A percentile compares a stretch with the other conserved stretches of the same genome.
phyloP scores from a whole-genome alignment of 2,113 vertebrate genomes.

The Tyrannus savana region DNA sequence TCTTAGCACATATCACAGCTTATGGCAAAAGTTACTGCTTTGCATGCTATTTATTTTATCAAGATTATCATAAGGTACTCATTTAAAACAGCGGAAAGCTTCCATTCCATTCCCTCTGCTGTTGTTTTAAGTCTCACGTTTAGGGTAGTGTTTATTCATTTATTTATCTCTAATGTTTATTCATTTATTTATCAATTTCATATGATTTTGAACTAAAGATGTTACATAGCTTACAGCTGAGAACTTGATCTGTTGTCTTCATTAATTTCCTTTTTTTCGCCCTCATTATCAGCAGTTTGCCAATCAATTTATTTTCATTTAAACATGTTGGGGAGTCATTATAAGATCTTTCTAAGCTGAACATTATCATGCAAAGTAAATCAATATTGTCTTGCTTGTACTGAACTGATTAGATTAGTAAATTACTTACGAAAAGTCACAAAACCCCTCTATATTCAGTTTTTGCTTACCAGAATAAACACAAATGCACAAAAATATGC shows the following conservation, averaged over 20 bases:
- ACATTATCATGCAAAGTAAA: neutral
- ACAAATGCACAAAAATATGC: neutral
- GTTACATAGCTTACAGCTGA: neutral
- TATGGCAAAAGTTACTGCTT: neutral
- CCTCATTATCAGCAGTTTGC: neutral
- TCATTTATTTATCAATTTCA: neutral
- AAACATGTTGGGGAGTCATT: neutral
- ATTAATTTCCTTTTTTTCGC: rapidly evolving
- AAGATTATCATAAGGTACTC: neutral
- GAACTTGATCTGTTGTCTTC: neutral
- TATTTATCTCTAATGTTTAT: neutral
- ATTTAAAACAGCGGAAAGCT: neutral
- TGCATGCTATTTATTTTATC: neutral
- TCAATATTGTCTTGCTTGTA: neutral
- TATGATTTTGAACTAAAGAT: neutral
- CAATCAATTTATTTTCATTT: neutral
- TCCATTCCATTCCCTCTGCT: neutral
- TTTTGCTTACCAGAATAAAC: neutral
- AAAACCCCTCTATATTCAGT: neutral
- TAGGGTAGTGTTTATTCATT: neutral
- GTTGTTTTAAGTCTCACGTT: neutral
- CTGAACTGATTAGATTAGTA: neutral
- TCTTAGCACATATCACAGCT: neutral
- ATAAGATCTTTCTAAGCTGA: neutral
- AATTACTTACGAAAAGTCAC: neutral